These are phyloP conservation scores for Spinus olivaceus DNA, from an alignment of 2,797 vertebrate genomes.

Conservation along the genomic window DNA sequence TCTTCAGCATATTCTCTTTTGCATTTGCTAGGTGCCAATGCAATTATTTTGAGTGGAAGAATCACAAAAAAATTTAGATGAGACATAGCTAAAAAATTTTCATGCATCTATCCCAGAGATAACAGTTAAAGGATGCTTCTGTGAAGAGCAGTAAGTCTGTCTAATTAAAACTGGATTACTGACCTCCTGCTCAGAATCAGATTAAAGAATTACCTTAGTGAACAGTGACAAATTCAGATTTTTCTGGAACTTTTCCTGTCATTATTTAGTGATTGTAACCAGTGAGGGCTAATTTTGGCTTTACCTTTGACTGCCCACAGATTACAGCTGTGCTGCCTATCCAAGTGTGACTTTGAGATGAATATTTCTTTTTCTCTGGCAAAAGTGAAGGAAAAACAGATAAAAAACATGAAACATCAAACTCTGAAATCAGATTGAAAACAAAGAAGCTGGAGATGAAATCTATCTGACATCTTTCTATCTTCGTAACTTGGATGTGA, in stretches of 20 bases:
- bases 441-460: background rate
- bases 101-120: background rate
- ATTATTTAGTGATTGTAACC: background rate
- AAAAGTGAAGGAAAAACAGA: background rate
- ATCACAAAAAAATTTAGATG: background rate
- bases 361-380: background rate
- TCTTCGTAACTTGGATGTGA: background rate
- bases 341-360: background rate
- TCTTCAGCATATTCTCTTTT: background rate
- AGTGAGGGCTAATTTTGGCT: background rate
- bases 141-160: background rate
- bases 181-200: background rate
- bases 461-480: background rate
- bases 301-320: background rate
- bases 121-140: background rate
- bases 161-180: background rate
- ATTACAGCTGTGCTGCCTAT: background rate
- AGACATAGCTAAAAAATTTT: background rate
- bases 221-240: background rate
- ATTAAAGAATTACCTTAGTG: background rate
- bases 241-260: background rate
- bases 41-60: conserved; percentile 35
- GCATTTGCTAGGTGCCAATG: conserved; percentile 2
- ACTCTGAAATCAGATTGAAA: background rate
- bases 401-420: background rate